These are phyloP conservation scores for Dysmachus trigonus DNA, from an alignment of 2,888 invertebrate species.

Conservation along the genomic window DNA sequence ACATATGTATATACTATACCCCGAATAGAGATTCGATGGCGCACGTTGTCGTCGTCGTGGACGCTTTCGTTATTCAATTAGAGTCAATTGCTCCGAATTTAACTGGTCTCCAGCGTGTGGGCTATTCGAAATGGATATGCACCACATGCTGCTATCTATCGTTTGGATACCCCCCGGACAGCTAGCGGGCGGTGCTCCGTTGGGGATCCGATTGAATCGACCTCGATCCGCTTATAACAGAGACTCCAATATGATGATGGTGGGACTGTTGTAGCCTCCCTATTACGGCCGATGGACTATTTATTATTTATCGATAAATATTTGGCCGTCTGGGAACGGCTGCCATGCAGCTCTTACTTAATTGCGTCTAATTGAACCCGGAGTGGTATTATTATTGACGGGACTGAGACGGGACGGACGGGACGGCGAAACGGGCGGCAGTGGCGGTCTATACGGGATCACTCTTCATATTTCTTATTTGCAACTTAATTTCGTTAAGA, in stretches of 20 bases:
- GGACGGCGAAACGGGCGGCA: neutral
- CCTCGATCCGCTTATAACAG: constrained; percentile 25
- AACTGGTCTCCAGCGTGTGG: constrained; percentile 18
- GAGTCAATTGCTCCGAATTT: constrained; percentile 32
- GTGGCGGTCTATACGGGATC: neutral
- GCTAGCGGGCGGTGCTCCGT: neutral
- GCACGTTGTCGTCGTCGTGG: too few species aligned
- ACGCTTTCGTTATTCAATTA: constrained; percentile 39
- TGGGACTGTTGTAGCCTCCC: neutral
- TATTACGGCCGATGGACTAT: constrained; percentile 12
- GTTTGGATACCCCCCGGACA: too few species aligned
- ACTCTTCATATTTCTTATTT: constrained; percentile 41
- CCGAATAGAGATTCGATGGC: neutral
- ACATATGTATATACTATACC: neutral
- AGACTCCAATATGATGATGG: neutral
- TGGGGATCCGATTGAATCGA: constrained; percentile 41
- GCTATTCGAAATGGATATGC: constrained; percentile 37
- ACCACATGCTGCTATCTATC: constrained; percentile 27
- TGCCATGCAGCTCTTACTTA: constrained; percentile 36
- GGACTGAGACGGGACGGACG: too few species aligned
- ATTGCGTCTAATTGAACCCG: constrained; percentile 39
- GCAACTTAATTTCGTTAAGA: constrained; percentile 40
- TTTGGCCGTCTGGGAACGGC: constrained; percentile 41
- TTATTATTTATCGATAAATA: constrained; percentile 43
- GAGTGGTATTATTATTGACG: constrained; percentile 4